A percentile compares a stretch with the other conserved stretches of the same genome.
phyloP scores from a whole-genome alignment of 2,888 invertebrate genomes.

The Ophraella communa region DNA sequence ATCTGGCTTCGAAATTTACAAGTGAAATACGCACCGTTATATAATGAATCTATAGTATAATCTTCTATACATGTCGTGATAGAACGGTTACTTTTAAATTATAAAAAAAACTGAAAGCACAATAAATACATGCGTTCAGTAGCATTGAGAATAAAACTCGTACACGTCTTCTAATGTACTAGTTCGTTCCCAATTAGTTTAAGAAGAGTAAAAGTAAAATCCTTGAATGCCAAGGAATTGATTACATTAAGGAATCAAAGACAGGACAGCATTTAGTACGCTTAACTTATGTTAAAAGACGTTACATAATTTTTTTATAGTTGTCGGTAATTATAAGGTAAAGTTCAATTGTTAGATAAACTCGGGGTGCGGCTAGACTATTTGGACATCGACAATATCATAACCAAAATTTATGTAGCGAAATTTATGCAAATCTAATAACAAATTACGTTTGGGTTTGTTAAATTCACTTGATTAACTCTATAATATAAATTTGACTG shows the following conservation, averaged over 20 bases:
- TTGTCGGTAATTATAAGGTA: too few relatives aligned
- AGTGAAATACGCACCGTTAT: not conserved
- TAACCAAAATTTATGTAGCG: too few relatives aligned
- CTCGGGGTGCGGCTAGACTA: not conserved
- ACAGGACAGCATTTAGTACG: not conserved
- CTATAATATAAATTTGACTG: too few relatives aligned
- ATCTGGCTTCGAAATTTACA: too few relatives aligned
- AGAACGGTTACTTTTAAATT: not conserved
- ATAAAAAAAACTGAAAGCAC: not conserved
- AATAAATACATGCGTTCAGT: not conserved
- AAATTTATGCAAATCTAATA: too few relatives aligned
- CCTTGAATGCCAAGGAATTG: slow-evolving; percentile 8
- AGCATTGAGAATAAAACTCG: not conserved
- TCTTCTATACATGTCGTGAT: not conserved
- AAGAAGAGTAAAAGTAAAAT: slow-evolving; percentile 12
- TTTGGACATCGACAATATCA: too few relatives aligned
- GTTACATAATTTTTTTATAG: not conserved
- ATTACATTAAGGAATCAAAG: not conserved
- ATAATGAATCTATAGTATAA: not conserved
- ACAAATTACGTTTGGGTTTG: too few relatives aligned
- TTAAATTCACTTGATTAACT: too few relatives aligned
- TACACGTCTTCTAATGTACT: not conserved
- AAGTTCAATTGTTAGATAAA: too few relatives aligned
- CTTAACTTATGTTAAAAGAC: not conserved
- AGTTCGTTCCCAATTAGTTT: slow-evolving; percentile 7